Conservation (phyloP, 2,113 vertebrate genomes). For the Thinocorus orbignyianus region DNA sequence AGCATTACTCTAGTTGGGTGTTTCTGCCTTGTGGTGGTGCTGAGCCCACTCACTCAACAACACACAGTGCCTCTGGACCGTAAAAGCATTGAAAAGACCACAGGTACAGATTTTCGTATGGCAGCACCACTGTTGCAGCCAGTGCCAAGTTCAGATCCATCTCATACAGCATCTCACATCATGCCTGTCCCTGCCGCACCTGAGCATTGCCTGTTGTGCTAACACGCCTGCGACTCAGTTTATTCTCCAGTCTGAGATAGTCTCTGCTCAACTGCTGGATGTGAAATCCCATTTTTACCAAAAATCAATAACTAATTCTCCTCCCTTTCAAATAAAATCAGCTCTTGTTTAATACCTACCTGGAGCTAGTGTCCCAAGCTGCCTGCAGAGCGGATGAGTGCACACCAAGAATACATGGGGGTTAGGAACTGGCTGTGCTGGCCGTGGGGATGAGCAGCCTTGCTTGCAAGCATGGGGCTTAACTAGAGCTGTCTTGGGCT, state of each 20-base stretch:
- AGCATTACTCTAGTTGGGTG: background rate
- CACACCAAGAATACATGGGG: accelerated
- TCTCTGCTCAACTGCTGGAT: background rate
- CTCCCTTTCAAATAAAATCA: background rate
- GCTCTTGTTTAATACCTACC: background rate
- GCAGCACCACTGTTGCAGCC: background rate
- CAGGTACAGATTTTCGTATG: background rate
- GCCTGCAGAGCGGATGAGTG: no score
- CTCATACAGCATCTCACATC: background rate
- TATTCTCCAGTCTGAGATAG: background rate
- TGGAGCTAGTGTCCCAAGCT: background rate
- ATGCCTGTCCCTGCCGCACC: accelerated
- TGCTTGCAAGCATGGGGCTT: background rate
- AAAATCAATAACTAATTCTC: background rate
- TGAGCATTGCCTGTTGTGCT: background rate
- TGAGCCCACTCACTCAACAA: background rate
- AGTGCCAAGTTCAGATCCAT: background rate
- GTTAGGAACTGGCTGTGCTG: background rate
- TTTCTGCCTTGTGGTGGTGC: background rate
- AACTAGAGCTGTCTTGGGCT: background rate
- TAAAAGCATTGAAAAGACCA: background rate
- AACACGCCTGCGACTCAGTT: background rate
- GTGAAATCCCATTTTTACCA: background rate
- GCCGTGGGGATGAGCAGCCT: background rate
- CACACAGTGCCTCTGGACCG: accelerated